Evolutionary conservation across 1,140 invertebrate species (phyloP).

Genomic region (Sogatella furcifera): DNA sequence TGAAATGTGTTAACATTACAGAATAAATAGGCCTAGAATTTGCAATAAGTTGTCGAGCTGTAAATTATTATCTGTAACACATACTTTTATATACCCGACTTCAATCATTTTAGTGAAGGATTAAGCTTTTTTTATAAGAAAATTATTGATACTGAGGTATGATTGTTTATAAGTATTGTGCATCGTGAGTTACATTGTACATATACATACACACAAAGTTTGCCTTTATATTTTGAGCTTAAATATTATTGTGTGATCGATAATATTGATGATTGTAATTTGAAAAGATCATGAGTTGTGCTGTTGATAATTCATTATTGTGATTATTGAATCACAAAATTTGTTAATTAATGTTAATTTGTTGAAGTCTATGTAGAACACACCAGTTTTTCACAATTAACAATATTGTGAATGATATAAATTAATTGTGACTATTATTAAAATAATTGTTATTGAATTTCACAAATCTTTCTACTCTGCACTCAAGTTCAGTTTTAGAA

Average conservation of each 20-base stretch:
- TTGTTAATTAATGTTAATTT: no score
- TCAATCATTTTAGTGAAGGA: background rate
- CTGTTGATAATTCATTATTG: no score
- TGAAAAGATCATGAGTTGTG: no score
- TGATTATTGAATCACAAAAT: no score
- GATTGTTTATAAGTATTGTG: background rate
- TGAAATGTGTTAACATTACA: background rate
- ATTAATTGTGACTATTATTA: no score
- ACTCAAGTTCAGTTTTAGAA: no score
- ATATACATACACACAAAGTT: conserved; percentile 9
- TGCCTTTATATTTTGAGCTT: conserved; percentile 16
- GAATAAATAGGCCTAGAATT: background rate
- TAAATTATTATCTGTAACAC: background rate
- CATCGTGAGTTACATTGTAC: background rate
- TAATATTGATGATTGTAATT: no score
- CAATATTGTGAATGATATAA: no score
- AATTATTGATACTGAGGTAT: background rate
- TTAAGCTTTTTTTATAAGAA: conserved; percentile 6
- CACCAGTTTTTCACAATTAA: no score
- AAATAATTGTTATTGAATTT: no score
- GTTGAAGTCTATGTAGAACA: no score
- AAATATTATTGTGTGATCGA: conserved; percentile 1
- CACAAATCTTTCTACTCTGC: no score
- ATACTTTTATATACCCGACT: background rate
- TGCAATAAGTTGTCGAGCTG: background rate